phyloP scores from a whole-genome alignment of 2,797 vertebrate species.

The Danio choprae region DNA sequence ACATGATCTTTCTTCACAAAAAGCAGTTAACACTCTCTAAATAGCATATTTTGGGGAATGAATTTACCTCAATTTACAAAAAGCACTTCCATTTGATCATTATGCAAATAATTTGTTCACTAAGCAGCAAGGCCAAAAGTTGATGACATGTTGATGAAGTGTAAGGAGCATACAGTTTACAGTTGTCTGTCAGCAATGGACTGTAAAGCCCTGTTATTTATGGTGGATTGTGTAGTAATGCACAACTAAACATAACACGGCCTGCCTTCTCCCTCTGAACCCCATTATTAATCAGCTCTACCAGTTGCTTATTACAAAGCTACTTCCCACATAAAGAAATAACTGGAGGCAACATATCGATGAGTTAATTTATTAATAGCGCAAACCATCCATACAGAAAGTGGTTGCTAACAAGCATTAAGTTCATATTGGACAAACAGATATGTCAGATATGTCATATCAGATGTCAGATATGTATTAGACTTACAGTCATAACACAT shows the following conservation, averaged over 20 bases:
- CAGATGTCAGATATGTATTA: too few relatives aligned
- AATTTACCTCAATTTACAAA: neutral
- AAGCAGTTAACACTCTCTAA: neutral
- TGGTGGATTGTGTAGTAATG: too few relatives aligned
- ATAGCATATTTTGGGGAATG: neutral
- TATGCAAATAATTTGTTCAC: neutral
- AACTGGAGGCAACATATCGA: neutral
- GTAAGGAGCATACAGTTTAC: neutral
- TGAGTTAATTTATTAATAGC: neutral
- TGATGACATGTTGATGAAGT: neutral
- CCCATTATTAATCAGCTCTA: neutral
- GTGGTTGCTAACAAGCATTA: neutral
- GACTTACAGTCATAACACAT: neutral
- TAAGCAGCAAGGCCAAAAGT: neutral
- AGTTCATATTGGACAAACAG: neutral
- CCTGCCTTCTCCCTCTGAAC: neutral
- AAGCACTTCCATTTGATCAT: neutral
- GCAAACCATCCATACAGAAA: neutral
- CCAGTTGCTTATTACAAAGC: neutral
- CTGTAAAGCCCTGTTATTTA: neutral
- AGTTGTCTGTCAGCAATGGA: neutral
- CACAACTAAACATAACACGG: neutral
- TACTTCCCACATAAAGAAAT: neutral
- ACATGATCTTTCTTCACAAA: neutral
- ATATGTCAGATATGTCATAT: too few relatives aligned